Percentiles rank a stretch among this genome's conserved stretches.
Evolutionary conservation across 64 coral and sea anemone genomes (phyloP).

Genomic region (Dendrophyllia cribrosa): DNA sequence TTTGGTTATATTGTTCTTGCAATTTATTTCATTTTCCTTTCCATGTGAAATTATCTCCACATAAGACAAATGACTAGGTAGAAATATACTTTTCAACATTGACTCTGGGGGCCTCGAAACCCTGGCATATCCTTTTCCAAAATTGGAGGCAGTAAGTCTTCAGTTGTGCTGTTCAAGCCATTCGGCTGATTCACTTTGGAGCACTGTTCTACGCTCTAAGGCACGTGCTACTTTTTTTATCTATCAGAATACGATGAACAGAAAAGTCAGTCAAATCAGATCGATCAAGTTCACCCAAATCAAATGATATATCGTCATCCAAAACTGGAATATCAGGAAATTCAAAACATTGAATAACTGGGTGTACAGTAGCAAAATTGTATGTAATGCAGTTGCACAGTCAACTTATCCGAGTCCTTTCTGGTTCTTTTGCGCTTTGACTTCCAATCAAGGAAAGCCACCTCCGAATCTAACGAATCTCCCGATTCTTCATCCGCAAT

Average conservation of each 20-base stretch:
- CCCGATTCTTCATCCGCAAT: too few species aligned
- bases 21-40: conserved; percentile 41
- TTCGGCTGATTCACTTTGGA: conserved; percentile 22
- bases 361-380: too few species aligned
- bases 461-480: too few species aligned
- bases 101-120: conserved; percentile 1
- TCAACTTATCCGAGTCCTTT: too few species aligned
- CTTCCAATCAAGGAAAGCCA: too few species aligned
- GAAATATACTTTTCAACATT: conserved; percentile 67
- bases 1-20: not conserved
- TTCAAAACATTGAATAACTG: too few species aligned
- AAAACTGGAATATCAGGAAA: not conserved
- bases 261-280: not conserved
- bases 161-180: conserved; percentile 36
- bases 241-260: not conserved
- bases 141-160: conserved; percentile 42
- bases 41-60: conserved; percentile 67
- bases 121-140: conserved; percentile 24
- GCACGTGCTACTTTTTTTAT: not conserved
- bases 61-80: conserved; percentile 55
- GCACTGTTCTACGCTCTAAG: conserved; percentile 30
- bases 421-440: too few species aligned
- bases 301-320: not conserved
- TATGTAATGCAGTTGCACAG: too few species aligned
- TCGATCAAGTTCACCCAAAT: not conserved